These are phyloP conservation scores for Isurus oxyrinchus DNA, from an alignment of 2,113 vertebrate species.

Conservation along the genomic window DNA sequence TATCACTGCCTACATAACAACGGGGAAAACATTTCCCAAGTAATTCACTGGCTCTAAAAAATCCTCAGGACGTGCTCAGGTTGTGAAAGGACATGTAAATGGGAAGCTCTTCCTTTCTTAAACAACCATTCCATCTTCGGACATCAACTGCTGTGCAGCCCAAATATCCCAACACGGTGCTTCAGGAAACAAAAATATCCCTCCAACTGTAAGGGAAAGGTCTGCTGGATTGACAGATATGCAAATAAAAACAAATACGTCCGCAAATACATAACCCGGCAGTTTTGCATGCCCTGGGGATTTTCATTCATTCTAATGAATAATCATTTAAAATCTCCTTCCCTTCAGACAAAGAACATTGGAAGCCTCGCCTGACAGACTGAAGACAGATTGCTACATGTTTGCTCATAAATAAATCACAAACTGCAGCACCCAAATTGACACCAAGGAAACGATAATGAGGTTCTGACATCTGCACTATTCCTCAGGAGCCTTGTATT, in stretches of 20 bases:
- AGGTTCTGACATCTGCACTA: neutral
- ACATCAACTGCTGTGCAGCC: neutral
- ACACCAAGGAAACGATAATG: neutral
- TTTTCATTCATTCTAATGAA: slow-evolving; percentile 6
- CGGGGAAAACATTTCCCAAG: neutral
- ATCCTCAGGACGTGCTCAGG: neutral
- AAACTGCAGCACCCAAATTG: neutral
- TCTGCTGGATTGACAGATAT: neutral
- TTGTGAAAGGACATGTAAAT: neutral
- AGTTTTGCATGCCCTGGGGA: neutral
- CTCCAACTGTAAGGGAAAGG: neutral
- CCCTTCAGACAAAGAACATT: neutral
- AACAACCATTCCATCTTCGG: neutral
- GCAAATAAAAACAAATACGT: neutral
- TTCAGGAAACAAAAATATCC: neutral
- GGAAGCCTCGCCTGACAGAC: neutral
- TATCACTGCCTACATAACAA: neutral
- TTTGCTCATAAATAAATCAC: neutral
- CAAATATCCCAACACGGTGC: neutral
- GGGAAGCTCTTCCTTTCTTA: neutral
- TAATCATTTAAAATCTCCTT: neutral
- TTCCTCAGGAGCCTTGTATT: neutral
- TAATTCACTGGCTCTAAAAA: neutral
- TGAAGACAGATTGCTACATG: neutral
- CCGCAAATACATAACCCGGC: neutral